Conservation (phyloP, 2,888 invertebrate species). For the Brachylomia viminalis region DNA sequence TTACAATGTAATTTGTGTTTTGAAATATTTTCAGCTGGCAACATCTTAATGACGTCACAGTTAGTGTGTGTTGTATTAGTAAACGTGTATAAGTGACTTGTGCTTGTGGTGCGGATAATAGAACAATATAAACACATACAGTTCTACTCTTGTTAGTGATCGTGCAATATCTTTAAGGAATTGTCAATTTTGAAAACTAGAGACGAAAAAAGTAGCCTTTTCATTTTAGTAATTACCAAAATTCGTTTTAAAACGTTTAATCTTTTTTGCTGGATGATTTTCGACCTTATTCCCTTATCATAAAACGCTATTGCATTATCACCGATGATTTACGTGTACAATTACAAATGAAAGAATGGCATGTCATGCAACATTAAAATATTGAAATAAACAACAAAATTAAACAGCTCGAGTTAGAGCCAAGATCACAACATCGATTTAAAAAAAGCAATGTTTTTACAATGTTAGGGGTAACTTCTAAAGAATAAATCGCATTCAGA, state of each 20-base stretch:
- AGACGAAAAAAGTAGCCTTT: too few relatives aligned
- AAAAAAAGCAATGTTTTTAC: constrained; percentile 52
- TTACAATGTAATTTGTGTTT: constrained; percentile 32
- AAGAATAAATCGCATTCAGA: constrained; percentile 39
- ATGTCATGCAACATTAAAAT: constrained; percentile 81
- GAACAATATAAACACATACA: constrained; percentile 63
- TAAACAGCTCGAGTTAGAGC: constrained; percentile 63
- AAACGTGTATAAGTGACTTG: constrained; percentile 82
- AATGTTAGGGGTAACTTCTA: constrained; percentile 41
- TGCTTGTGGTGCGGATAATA: constrained; percentile 78
- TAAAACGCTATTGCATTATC: constrained; percentile 51
- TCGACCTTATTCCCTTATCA: constrained; percentile 13
- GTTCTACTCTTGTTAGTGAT: constrained; percentile 41
- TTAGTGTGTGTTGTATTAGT: constrained; percentile 84
- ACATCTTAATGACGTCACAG: constrained; percentile 75
- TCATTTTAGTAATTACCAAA: neutral
- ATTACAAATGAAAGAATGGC: constrained; percentile 63
- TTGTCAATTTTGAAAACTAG: neutral
- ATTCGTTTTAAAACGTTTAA: too few relatives aligned
- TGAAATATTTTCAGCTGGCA: constrained; percentile 49
- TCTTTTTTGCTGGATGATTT: neutral
- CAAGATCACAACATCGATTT: constrained; percentile 67
- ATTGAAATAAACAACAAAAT: constrained; percentile 51
- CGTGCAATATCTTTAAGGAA: constrained; percentile 49
- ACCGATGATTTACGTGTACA: constrained; percentile 40